A percentile compares a stretch with the other conserved stretches of the same genome.
Evolutionary conservation across 2,797 vertebrate species (phyloP).

Genomic region (Coregonus sp.): DNA sequence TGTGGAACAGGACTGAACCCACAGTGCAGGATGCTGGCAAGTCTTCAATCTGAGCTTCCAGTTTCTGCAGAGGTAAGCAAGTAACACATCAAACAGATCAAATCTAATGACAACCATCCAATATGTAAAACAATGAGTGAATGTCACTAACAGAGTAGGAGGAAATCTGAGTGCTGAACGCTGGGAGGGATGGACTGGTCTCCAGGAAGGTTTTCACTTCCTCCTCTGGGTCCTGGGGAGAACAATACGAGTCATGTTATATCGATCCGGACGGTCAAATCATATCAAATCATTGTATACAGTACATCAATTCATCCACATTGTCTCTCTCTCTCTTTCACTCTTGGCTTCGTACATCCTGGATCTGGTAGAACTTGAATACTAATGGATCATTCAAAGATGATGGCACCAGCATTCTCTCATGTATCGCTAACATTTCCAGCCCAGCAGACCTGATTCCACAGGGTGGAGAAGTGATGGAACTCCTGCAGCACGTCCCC

Average conservation of each 20-base stretch:
- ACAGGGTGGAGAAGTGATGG: slow-evolving; percentile 76
- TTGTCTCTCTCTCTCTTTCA: too few relatives aligned
- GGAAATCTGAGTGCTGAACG: slow-evolving; percentile 79
- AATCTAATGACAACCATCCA: background rate
- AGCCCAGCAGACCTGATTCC: slow-evolving; percentile 75
- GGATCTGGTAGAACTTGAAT: too few relatives aligned
- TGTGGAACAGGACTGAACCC: slow-evolving; percentile 71
- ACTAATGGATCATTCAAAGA: background rate
- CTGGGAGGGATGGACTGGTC: slow-evolving; percentile 73
- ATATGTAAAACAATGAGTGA: background rate
- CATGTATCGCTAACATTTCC: background rate
- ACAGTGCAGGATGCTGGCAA: slow-evolving; percentile 66
- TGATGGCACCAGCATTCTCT: background rate
- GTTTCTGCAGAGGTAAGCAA: slow-evolving; percentile 60
- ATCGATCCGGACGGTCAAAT: too few relatives aligned
- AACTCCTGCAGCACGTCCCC: slow-evolving; percentile 70
- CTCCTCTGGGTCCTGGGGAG: slow-evolving; percentile 79
- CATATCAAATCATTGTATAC: too few relatives aligned
- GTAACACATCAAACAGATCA: background rate
- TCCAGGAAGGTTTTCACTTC: slow-evolving; percentile 78
- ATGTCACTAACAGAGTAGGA: slow-evolving; percentile 79
- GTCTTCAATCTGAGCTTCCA: slow-evolving; percentile 78
- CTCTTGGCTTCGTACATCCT: too few relatives aligned
- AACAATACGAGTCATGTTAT: background rate
- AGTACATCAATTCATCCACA: too few relatives aligned